These are phyloP conservation scores for Pteropus rufus DNA, from an alignment of 2,797 vertebrate species.

Conservation along the genomic window DNA sequence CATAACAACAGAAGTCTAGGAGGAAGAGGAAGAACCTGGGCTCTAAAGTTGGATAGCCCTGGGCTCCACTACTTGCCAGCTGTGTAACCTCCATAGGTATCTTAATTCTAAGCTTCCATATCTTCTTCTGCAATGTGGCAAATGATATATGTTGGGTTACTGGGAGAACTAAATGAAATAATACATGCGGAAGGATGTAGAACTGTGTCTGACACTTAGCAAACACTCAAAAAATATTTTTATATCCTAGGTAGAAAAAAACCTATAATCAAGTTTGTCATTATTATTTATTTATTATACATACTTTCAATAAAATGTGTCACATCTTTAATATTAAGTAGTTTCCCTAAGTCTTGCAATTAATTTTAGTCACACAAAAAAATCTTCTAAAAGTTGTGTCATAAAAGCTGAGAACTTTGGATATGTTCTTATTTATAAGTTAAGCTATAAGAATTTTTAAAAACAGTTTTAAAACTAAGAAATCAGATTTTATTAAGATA, in stretches of 20 bases:
- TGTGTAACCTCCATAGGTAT: background rate
- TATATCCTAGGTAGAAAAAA: background rate
- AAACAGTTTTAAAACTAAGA: background rate
- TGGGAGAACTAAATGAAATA: background rate
- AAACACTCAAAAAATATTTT: background rate
- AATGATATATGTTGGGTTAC: background rate
- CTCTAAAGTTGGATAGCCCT: background rate
- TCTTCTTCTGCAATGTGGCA: background rate
- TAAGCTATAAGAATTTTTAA: background rate
- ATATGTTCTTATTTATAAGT: background rate
- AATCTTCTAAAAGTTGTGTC: background rate
- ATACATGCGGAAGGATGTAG: background rate
- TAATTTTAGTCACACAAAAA: background rate
- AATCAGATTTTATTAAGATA: slow-evolving; percentile 21
- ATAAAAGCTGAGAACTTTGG: slow-evolving; percentile 6
- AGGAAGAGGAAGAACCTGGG: background rate
- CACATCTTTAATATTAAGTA: background rate
- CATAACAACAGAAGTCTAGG: background rate
- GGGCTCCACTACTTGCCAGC: background rate
- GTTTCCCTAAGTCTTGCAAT: slow-evolving; percentile 1
- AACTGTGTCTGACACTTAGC: background rate
- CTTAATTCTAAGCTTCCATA: background rate
- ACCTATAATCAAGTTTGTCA: background rate
- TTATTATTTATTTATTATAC: background rate
- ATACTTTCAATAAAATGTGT: background rate